A percentile compares a stretch with the other conserved stretches of the same genome.
Conservation (phyloP, 2,113 vertebrate genomes). For the Scolopax mira region DNA sequence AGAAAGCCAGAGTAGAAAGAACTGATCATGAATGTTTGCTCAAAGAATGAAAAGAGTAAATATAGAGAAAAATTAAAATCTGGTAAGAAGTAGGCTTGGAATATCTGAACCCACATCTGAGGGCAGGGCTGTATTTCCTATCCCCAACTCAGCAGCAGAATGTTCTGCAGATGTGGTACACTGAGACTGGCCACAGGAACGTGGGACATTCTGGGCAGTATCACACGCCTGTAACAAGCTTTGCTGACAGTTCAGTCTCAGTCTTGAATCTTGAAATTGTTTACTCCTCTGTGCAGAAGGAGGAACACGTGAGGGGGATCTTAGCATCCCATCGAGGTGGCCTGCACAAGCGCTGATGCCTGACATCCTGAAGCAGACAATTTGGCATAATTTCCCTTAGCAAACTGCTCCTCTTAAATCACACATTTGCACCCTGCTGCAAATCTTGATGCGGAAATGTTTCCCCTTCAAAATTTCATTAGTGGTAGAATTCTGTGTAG, state of each 20-base stretch:
- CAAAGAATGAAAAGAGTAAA: not conserved
- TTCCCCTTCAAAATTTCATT: not conserved
- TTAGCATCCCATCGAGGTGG: not conserved
- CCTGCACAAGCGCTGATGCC: not conserved
- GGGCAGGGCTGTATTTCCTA: not conserved
- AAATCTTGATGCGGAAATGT: not conserved
- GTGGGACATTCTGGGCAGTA: accelerated
- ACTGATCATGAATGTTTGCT: not conserved
- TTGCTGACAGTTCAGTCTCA: not conserved
- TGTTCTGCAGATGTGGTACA: not conserved
- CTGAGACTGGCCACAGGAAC: accelerated
- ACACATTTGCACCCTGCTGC: not conserved
- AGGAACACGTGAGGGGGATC: not conserved
- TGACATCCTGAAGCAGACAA: not conserved
- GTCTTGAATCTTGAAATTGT: not conserved
- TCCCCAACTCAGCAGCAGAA: not conserved
- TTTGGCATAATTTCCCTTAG: not conserved
- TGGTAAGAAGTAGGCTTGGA: not conserved
- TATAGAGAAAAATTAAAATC: not conserved
- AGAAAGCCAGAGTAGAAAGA: not conserved
- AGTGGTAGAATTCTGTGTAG: not conserved
- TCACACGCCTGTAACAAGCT: too few species aligned
- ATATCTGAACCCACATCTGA: not conserved
- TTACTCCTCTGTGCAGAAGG: not conserved
- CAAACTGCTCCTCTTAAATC: not conserved